A percentile compares a stretch with the other conserved stretches of the same genome.
Conservation (phyloP, 1,140 invertebrate genomes). For the Tetranychus urticae region DNA sequence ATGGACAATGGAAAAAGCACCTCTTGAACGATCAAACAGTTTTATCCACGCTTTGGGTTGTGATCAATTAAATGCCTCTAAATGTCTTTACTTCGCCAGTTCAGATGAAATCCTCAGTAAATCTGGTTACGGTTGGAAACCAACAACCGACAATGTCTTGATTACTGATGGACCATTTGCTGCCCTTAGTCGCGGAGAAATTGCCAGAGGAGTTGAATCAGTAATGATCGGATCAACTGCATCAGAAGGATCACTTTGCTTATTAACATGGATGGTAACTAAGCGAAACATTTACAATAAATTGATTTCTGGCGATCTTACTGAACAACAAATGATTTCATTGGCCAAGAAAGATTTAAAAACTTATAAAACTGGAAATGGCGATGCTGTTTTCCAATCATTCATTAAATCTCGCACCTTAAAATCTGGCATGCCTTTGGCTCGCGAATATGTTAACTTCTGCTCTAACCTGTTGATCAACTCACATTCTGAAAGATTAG, state of each 20-base stretch:
- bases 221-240: conserved; percentile 12
- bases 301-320: conserved; percentile 6
- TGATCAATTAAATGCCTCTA: neutral
- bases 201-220: conserved; percentile 2
- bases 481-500: neutral
- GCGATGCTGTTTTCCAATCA: neutral
- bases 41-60: neutral
- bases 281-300: conserved; percentile 6
- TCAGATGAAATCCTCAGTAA: conserved; percentile 5
- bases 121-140: conserved; percentile 7
- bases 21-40: neutral
- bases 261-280: conserved; percentile 7
- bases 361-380: neutral
- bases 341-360: conserved; percentile 5
- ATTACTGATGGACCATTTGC: conserved; percentile 9
- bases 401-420: neutral
- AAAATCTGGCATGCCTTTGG: neutral
- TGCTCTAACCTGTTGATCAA: neutral
- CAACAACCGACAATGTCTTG: conserved; percentile 8
- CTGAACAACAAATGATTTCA: conserved; percentile 3
- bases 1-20: conserved; percentile 13
- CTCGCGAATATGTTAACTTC: neutral
- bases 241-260: conserved; percentile 14
- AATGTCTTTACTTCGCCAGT: conserved; percentile 8
- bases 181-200: neutral